Conservation (phyloP, 2,113 vertebrate species). For the Hyperopisus bebe region DNA sequence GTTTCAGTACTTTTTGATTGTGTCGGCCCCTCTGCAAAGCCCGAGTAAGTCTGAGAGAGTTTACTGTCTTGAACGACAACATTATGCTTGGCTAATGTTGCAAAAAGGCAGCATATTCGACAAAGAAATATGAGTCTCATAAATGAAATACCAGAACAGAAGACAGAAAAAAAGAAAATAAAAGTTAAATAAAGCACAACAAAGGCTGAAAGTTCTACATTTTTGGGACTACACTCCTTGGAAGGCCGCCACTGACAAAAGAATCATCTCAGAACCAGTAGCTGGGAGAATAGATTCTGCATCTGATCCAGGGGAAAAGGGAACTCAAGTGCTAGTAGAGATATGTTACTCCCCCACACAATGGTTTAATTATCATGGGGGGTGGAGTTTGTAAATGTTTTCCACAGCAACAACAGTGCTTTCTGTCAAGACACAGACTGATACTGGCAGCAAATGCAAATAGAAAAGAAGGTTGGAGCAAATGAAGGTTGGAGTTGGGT, state of each 20-base stretch:
- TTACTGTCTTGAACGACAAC: constrained; percentile 2
- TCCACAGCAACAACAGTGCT: not conserved
- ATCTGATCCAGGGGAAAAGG: not conserved
- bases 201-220: not conserved
- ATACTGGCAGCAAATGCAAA: not conserved
- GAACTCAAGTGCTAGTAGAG: not conserved
- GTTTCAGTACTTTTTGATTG: not conserved
- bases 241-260: not conserved
- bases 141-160: constrained; percentile 1
- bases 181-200: not conserved
- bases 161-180: not conserved
- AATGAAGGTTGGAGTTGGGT: not conserved
- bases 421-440: not conserved
- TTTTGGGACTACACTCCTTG: not conserved
- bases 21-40: not conserved
- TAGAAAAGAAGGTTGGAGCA: not conserved
- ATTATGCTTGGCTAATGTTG: constrained; percentile 14
- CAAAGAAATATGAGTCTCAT: not conserved
- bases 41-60: not conserved
- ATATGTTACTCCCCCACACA: not conserved
- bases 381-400: not conserved
- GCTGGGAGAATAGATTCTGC: not conserved
- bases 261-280: not conserved
- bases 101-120: not conserved
- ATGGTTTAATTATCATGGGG: not conserved